Conservation (phyloP, 2,888 invertebrate species). For the Tenodera sinensis region DNA sequence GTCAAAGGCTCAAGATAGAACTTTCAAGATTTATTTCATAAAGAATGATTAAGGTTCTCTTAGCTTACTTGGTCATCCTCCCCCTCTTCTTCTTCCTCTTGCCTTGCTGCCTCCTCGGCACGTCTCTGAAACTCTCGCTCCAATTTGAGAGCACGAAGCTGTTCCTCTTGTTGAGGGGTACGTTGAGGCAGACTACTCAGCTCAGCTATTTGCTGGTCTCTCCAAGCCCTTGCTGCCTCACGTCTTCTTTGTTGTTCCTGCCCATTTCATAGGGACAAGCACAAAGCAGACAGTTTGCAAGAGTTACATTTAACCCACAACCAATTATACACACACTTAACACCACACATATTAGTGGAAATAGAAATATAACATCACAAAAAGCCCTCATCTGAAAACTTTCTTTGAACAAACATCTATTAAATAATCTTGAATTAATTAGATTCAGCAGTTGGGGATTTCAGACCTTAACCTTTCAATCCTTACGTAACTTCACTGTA, state of each 20-base stretch:
- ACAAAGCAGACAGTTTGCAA: not conserved
- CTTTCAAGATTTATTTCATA: too few species aligned
- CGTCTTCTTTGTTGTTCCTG: constrained; percentile 66
- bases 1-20: not conserved
- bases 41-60: not conserved
- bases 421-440: too few species aligned
- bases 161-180: constrained; percentile 79
- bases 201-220: constrained; percentile 84
- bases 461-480: too few species aligned
- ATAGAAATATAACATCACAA: not conserved
- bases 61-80: constrained; percentile 52
- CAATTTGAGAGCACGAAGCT: constrained; percentile 81
- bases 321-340: not conserved
- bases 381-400: not conserved
- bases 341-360: not conserved
- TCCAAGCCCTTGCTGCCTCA: constrained; percentile 71
- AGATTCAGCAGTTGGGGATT: too few species aligned
- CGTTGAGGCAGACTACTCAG: constrained; percentile 66
- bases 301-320: not conserved
- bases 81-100: constrained; percentile 66
- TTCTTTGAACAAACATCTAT: too few species aligned
- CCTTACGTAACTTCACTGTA: too few species aligned
- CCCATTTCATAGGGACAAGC: not conserved
- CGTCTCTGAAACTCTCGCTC: constrained; percentile 92
- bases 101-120: constrained; percentile 71